Evolutionary conservation across 2,797 vertebrate species (phyloP), one percentile per base, ranked within the genome.

Genomic region (Paratrypauchen microcephalus): DNA sequence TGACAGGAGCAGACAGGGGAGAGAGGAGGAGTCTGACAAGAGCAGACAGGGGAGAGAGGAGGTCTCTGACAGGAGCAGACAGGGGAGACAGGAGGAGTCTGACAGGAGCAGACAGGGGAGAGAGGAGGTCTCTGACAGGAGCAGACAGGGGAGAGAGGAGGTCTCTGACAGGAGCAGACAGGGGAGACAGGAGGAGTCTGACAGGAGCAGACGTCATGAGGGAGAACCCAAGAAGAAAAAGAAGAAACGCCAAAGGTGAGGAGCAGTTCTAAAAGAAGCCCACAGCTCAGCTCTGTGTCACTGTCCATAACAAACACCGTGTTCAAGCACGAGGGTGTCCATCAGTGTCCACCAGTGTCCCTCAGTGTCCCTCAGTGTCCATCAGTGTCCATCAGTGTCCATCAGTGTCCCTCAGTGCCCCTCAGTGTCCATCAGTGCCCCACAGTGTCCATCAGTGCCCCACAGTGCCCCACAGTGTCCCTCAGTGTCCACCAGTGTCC

Each of bases 11-110:
- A 90, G 83, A 68, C 92, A 97, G 15, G 97, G 97, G 97, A 94
- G 90, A 59, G 94, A 96, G 12, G 94, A 94, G 2, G 85, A 90
- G 11, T 3, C 39, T 41, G 39, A 41, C 39, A 12, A 12, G 18
- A 91, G 0, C 41, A 65, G 71, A 26, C 92, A 89, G 13, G 98
- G 97, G 97, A 94, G 91, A 59, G 94, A 96, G 11, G 94, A 94
- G 2, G 85, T 90, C 0, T 2, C 50, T 11, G 50, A 1, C 70
- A 79, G 0, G 19, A 78, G 89, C 78, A 90, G 83, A 69, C 93
- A 97, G 15, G 98, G 97, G 97, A 94, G 90, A 58, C 94, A 96
- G 11, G 94, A 94, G 1, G 85, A 90, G 0, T 0, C 50, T 11
- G 50, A 1, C 69, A 80, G 0, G 19, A 78, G 90, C 78, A 90